A percentile compares a stretch with the other conserved stretches of the same genome.
Conservation (phyloP, 1,140 invertebrate species). For the Saccostrea glomerata region DNA sequence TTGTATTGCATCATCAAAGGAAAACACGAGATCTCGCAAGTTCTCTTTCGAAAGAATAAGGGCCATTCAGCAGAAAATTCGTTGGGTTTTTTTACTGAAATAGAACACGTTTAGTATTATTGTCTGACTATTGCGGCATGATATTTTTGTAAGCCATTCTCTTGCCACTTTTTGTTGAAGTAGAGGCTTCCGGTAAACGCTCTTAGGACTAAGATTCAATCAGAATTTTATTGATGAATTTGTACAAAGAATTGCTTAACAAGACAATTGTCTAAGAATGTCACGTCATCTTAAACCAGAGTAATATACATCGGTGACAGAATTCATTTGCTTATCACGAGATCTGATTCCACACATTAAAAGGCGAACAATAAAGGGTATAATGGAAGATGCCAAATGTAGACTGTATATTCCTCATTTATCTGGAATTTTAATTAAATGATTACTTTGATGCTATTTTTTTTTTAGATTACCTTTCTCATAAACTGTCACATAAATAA, state of each 20-base stretch:
- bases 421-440: neutral
- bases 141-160: neutral
- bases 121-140: neutral
- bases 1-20: no score
- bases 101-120: neutral
- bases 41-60: no score
- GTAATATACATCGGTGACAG: neutral
- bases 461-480: neutral
- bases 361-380: neutral
- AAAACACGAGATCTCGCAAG: no score
- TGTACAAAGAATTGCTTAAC: neutral
- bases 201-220: neutral
- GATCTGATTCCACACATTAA: neutral
- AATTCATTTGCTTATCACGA: neutral
- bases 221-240: neutral
- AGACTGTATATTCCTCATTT: no score
- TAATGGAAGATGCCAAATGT: no score
- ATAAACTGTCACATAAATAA: neutral
- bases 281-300: neutral
- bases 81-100: neutral
- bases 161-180: neutral
- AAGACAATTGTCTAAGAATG: neutral
- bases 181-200: neutral
- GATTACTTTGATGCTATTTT: neutral
- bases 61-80: no score